Evolutionary conservation across 2,888 invertebrate species (phyloP).

Genomic region (Masnerella sp.): DNA sequence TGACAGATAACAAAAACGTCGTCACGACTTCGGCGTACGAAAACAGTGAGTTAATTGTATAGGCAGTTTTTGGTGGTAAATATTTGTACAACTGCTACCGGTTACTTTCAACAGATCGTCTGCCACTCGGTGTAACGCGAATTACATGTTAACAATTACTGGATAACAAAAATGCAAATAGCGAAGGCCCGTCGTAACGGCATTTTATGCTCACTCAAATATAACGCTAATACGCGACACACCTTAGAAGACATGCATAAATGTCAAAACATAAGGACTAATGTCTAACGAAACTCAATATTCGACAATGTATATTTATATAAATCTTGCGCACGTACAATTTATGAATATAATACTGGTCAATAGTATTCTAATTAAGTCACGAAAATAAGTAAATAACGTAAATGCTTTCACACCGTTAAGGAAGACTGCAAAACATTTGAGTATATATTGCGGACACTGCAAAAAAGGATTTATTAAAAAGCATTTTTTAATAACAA

Average conservation of each 20-base stretch:
- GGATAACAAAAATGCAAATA: too few relatives aligned
- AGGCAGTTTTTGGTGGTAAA: slow-evolving; percentile 19
- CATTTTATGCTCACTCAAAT: too few relatives aligned
- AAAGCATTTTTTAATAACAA: too few relatives aligned
- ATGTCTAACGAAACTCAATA: too few relatives aligned
- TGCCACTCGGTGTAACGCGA: too few relatives aligned
- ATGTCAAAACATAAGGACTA: slow-evolving; percentile 26
- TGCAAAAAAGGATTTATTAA: too few relatives aligned
- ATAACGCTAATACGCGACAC: too few relatives aligned
- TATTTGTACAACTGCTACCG: slow-evolving; percentile 15
- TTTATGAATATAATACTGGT: slow-evolving; percentile 60
- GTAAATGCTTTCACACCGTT: slow-evolving; percentile 47
- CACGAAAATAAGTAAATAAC: slow-evolving; percentile 50
- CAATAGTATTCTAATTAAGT: slow-evolving; percentile 48
- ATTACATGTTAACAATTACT: too few relatives aligned
- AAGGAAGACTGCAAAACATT: slow-evolving; percentile 72
- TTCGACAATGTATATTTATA: slow-evolving; percentile 29
- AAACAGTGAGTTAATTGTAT: not conserved
- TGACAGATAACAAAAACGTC: too few relatives aligned
- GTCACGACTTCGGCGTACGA: not conserved
- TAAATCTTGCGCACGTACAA: slow-evolving; percentile 45
- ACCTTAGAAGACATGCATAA: slow-evolving; percentile 15
- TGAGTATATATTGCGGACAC: too few relatives aligned
- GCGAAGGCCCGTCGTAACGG: too few relatives aligned
- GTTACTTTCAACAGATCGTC: too few relatives aligned